Percentiles rank a stretch among this genome's conserved stretches.
Evolutionary conservation across 2,113 vertebrate species (phyloP).

Genomic region (Atlantisia rogersi): DNA sequence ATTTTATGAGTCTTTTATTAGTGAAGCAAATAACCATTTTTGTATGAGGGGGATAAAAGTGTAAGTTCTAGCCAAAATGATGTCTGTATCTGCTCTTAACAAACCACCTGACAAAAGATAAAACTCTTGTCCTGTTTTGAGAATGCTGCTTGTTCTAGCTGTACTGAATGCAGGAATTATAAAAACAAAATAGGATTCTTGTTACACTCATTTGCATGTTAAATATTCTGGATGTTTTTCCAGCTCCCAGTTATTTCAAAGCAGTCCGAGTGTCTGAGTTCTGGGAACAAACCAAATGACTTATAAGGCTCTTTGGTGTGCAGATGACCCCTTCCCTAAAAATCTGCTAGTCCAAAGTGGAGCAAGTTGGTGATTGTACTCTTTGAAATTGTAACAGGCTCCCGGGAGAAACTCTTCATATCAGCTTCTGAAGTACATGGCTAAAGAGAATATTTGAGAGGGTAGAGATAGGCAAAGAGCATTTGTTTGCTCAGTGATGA

Average conservation of each 20-base stretch:
- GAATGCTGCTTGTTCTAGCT: conserved; percentile 33
- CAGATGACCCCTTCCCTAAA: conserved; percentile 60
- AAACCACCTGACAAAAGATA: neutral
- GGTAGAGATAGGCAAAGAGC: neutral
- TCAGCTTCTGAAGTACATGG: neutral
- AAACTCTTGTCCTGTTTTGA: neutral
- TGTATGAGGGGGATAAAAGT: neutral
- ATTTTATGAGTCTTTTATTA: neutral
- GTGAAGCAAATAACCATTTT: neutral
- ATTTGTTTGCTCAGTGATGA: neutral
- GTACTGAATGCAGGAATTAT: conserved; percentile 33
- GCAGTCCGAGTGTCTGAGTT: conserved; percentile 26
- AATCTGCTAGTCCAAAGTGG: conserved; percentile 22
- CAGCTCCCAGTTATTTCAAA: conserved; percentile 59
- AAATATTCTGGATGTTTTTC: conserved; percentile 60
- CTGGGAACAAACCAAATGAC: conserved; percentile 49
- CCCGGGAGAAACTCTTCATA: neutral
- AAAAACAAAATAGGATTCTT: conserved; percentile 62
- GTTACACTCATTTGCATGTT: conserved; percentile 33
- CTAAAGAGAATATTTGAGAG: neutral
- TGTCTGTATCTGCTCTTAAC: neutral
- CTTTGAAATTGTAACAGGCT: conserved; percentile 36
- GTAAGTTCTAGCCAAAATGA: neutral
- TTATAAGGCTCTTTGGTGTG: conserved; percentile 8
- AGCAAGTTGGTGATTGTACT: neutral